phyloP scores from a whole-genome alignment of 2,113 vertebrate genomes.

The human (Homo sapiens) region GRCh38 chr2:198752001-198752500 shows the following conservation, averaged over 20 bases:
- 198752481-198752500: not conserved
- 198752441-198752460: not conserved
- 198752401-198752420: not conserved
- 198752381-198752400: not conserved
- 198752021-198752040: not conserved
- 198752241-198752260: not conserved
- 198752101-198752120: not conserved
- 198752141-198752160: not conserved
- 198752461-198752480: not conserved
- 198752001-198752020: not conserved
- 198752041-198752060: not conserved
- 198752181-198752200: not conserved
- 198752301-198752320: not conserved
- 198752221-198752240: not conserved
- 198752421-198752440: not conserved
- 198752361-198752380: not conserved
- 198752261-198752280: not conserved
- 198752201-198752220: not conserved
- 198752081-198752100: not conserved
- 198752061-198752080: not conserved
- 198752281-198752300: not conserved
- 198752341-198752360: not conserved
- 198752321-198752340: not conserved
- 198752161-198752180: not conserved
- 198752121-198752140: not conserved